Percentiles rank a stretch among this genome's conserved stretches.
Conservation (phyloP, 1,140 invertebrate species). For the Akabosia matsudoensis region DNA sequence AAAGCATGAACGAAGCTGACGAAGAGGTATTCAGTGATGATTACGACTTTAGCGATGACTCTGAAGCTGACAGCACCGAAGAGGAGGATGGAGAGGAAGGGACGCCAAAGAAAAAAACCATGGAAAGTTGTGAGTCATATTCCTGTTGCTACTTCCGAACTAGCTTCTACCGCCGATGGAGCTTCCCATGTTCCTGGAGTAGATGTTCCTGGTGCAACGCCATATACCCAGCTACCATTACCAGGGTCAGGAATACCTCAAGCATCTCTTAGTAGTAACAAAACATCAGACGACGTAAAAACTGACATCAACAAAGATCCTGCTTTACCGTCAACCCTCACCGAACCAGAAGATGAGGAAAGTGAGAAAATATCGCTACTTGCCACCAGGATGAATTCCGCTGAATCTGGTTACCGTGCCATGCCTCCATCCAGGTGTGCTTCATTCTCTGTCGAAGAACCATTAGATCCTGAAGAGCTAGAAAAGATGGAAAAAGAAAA, state of each 20-base stretch:
- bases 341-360: not conserved
- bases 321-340: too few relatives aligned
- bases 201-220: too few relatives aligned
- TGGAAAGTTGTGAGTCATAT: not conserved
- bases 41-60: not conserved
- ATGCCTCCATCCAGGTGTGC: not conserved
- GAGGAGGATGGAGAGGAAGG: not conserved
- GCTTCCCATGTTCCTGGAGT: not conserved
- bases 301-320: too few relatives aligned
- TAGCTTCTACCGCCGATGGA: not conserved
- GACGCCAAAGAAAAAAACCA: not conserved
- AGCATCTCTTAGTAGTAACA: too few relatives aligned
- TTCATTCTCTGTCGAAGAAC: not conserved
- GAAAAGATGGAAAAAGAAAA: conserved; percentile 13
- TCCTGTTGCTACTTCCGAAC: not conserved
- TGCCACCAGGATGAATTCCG: not conserved
- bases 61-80: not conserved
- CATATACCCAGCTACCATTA: too few relatives aligned
- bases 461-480: not conserved
- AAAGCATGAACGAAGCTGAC: not conserved
- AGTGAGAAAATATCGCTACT: not conserved
- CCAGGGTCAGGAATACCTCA: too few relatives aligned
- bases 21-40: not conserved
- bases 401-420: not conserved
- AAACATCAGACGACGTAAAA: too few relatives aligned